Evolutionary conservation across 2,113 vertebrate species (phyloP).

Genomic region (Eonycteris spelaea): DNA sequence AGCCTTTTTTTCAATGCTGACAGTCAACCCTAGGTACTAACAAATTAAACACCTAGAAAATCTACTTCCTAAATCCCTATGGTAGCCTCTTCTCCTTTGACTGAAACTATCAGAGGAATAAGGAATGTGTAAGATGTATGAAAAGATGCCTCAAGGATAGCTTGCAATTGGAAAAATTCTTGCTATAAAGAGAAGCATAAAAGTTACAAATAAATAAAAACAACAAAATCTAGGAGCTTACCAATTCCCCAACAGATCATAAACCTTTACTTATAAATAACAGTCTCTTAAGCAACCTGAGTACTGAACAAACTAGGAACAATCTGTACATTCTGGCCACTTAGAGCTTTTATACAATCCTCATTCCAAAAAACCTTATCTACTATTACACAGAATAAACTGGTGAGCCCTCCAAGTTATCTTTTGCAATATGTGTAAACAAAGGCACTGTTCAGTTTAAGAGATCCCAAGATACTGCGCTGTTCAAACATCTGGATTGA

Average conservation of each 20-base stretch:
- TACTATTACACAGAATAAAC: background rate
- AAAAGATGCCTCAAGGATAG: conserved; percentile 56
- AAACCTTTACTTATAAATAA: background rate
- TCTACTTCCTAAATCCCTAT: conserved; percentile 18
- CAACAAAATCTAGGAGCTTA: background rate
- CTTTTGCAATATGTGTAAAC: background rate
- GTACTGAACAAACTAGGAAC: background rate
- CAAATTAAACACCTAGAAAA: conserved; percentile 65
- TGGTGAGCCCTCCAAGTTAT: background rate
- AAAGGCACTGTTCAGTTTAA: background rate
- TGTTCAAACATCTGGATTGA: background rate
- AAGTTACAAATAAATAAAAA: background rate
- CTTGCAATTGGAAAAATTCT: conserved; percentile 54
- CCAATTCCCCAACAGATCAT: background rate
- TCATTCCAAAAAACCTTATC: conserved; percentile 24
- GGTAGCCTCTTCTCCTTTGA: conserved; percentile 54
- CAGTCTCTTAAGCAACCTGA: background rate
- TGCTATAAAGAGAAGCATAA: background rate
- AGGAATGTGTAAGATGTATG: conserved; percentile 18
- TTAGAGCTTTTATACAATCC: conserved; percentile 7
- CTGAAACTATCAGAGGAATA: conserved; percentile 10
- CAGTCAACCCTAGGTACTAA: conserved; percentile 58
- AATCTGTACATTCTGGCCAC: background rate
- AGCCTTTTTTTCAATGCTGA: conserved; percentile 51
- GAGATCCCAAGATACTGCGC: background rate